Evolutionary conservation across 1,140 invertebrate species (phyloP).

Genomic region (Drosophila jambulina): DNA sequence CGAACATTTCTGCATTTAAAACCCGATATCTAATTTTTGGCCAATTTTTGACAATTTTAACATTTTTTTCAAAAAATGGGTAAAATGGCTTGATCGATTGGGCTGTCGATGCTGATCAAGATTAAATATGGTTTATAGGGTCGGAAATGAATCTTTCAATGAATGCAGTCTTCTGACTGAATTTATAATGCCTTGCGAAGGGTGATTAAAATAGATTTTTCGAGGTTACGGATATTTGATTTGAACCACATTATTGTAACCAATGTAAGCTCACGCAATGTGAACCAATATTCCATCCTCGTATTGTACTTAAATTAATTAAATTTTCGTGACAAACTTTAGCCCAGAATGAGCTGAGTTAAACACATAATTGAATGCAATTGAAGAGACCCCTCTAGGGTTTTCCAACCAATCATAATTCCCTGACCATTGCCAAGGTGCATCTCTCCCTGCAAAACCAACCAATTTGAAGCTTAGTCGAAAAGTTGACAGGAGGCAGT

Average conservation of each 20-base stretch:
- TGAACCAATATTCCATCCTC: not conserved
- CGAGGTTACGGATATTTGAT: not conserved
- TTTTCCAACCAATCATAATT: slow-evolving; percentile 33
- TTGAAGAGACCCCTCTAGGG: slow-evolving; percentile 24
- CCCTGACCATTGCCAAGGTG: not conserved
- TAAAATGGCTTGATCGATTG: no score
- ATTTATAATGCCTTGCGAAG: no score
- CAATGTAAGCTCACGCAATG: slow-evolving; percentile 12
- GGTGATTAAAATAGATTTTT: no score
- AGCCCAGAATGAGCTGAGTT: slow-evolving; percentile 21
- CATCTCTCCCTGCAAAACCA: slow-evolving; percentile 9
- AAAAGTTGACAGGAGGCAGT: slow-evolving; percentile 45
- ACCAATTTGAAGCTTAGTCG: slow-evolving; percentile 49
- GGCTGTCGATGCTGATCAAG: no score
- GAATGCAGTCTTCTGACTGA: no score
- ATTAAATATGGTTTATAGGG: no score
- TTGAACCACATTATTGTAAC: not conserved
- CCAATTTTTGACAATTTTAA: no score
- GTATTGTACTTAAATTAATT: slow-evolving; percentile 23
- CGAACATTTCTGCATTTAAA: no score
- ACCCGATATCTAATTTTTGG: no score
- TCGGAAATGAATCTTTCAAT: no score
- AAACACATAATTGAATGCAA: slow-evolving; percentile 48
- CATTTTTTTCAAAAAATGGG: no score
- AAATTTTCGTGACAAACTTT: slow-evolving; percentile 34